Base-by-base conservation (phyloP, 2,888 invertebrate genomes). In the Eupsilia transversa region DNA sequence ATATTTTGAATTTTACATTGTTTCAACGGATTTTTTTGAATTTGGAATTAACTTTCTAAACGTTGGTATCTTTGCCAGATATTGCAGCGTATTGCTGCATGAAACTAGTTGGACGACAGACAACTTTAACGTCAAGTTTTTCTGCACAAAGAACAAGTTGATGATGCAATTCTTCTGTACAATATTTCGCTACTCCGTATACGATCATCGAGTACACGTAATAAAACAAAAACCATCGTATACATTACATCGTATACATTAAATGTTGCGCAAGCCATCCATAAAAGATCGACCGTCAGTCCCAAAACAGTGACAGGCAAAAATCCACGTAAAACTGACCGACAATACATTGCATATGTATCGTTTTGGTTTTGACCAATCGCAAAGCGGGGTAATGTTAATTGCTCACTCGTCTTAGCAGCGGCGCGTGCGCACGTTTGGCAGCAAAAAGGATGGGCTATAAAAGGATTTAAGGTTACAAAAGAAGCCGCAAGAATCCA, bases 321-420 rank as follows among this genome's bases (percentile, higher is more conserved):
- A 76, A 75, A 70, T 79, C 73, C 74, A 71, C 70, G 72, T 80
- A 85, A 80, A 86, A 86, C 76, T 57, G 67, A 35, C 65, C 63
- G 64, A 84, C 76, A 79, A 35, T 65, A 59, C 64, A 64, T 72
- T 80, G 83, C 80, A 82, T 82, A 83, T 76, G 80, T 83, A 83
- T 70, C 60, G 77, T 61, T 83, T 83, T 76, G 76, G 60, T 82
- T 81, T 82, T 68, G 83, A 86, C 85, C 82, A 79, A 83, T 79
- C 74, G 82, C 83, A 86, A 90, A 91, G 89, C 87, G 85, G 86
- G 89, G 89, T 90, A 89, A 92, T 91, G 89, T 90, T 92, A 94
- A 94, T 94, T 93, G 90, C 93, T 94, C 90, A 93, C 93, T 94
- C 86, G 89, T 87, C 84, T 79, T 72, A 82, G 88, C 77, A 77